Evolutionary conservation across 2,888 invertebrate species (phyloP), one percentile per base, ranked within the genome.

Genomic region (Clanis bilineata): DNA sequence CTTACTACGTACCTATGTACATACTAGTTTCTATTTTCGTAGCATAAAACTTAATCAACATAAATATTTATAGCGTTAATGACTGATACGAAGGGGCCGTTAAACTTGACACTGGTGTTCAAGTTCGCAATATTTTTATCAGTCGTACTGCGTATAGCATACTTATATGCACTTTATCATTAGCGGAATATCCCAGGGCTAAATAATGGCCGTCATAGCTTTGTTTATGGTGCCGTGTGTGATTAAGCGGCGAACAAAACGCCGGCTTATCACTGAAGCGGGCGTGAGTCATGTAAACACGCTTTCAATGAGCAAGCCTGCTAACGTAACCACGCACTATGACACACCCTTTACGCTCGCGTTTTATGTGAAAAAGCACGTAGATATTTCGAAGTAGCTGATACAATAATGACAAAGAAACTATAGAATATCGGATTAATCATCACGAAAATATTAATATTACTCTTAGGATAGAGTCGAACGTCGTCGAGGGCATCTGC

Each of bases 171-270:
- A 51, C 2, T 28, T 51, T 51, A 51, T 32, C 51, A 51, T 32
- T 21, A 47, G 21, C 51, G 47, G 25, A 58, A 39, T 39, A 39
- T 51, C 38, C 39, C 47, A 47, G 23, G 25, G n/a, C 10, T 25
- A 32, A 58, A 23, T 51, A 51, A 47, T 39, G 4, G 28, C 28
- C 9, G 39, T 39, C 39, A 22, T 51, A 21, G 58, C 39, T 18
- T 41, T 51, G 58, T 58, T 58, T 51, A 51, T 39, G 36, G 25
- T 28, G 58, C 23, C 22, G 51, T 58, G 39, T 25, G 43, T 59
- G 76, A 77, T 77, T 74, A 74, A 66, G 68, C 66, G 65, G 57
- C 58, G 56, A 73, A 70, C 70, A 76, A 74, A 81, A 77, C 79
- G 70, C 67, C 60, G 60, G 70, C 76, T 81, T 80, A 81, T 82